Evolutionary conservation across 92 coral and sea anemone genomes (phyloP).

Genomic region (Epizoanthus illoricatus): DNA sequence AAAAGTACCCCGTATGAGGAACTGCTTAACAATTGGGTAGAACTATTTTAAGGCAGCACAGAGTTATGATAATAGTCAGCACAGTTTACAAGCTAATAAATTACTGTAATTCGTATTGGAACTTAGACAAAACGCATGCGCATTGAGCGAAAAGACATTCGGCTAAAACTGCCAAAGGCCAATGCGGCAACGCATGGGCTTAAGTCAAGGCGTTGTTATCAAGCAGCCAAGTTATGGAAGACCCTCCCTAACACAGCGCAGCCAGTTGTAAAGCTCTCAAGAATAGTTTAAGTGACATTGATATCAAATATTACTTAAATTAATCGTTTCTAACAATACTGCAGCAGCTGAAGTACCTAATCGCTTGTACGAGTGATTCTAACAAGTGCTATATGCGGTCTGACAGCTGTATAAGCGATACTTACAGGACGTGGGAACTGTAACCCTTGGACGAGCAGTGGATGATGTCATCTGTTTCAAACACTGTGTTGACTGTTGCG

Average conservation of each 20-base stretch:
- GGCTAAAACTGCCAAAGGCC: conserved; percentile 8
- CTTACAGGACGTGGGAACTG: no score
- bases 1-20: conserved; percentile 6
- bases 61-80: no score
- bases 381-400: no score
- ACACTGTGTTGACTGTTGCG: no score
- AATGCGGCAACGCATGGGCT: not conserved
- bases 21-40: not conserved
- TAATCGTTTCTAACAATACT: no score
- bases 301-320: not conserved
- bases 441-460: no score
- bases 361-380: no score
- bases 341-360: no score
- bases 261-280: not conserved
- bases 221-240: conserved; percentile 22
- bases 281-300: not conserved
- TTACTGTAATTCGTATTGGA: not conserved
- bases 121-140: not conserved
- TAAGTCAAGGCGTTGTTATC: conserved; percentile 28
- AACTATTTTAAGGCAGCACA: no score
- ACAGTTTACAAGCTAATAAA: no score
- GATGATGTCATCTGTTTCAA: no score
- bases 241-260: not conserved
- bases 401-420: no score
- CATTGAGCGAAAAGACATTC: conserved; percentile 28